Evolutionary conservation across 1,140 invertebrate species (phyloP), one percentile per base, ranked within the genome.

Genomic region (Brachionus koreanus): DNA sequence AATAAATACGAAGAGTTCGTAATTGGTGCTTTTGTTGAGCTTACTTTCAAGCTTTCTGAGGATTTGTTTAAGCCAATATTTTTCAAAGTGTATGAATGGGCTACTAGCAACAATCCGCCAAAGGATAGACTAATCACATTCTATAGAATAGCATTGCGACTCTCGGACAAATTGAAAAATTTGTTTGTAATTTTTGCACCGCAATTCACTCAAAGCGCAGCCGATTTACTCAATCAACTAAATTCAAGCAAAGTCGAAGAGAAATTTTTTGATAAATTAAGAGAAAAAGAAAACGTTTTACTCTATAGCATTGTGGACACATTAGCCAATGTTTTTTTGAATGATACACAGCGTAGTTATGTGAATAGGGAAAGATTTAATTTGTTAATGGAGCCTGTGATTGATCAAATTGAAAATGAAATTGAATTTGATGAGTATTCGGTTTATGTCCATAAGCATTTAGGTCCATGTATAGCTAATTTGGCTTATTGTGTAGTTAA

Each of bases 131-230:
- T 91, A 9, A 92, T 94, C 43, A 93, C 92, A 0, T 94, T 94
- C 86, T 94, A 93, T 85, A 92, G 84, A 82, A 82, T 87, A 3
- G 85, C 83, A 33, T 10, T 57, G 57, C 25, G 43, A 61, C 39
- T 82, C 86, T 93, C 94, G 0, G 92, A 94, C 65, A 92, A 91
- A 72, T 87, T 98, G 7, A 94, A 95, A 87, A 93, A 93, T 25
- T 88, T 98, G 0, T 98, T 97, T 87, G 92, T 94, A 1, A 87
- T 95, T 29, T 96, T 97, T 87, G 94, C 94, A 67, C 92, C 92
- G 5, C 92, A 94, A 85, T 93, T 96, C 84, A 88, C 96, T 0
- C 92, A 92, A 85, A 93, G 95, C 86, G 92, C 93, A 0, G 92
- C 93, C 0, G 88, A 91, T 3, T 85, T 94, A 1, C 86, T 97